Percentiles rank a stretch among this genome's conserved stretches.
Conservation (phyloP, 2,113 vertebrate species). For the Epinephelus moara region DNA sequence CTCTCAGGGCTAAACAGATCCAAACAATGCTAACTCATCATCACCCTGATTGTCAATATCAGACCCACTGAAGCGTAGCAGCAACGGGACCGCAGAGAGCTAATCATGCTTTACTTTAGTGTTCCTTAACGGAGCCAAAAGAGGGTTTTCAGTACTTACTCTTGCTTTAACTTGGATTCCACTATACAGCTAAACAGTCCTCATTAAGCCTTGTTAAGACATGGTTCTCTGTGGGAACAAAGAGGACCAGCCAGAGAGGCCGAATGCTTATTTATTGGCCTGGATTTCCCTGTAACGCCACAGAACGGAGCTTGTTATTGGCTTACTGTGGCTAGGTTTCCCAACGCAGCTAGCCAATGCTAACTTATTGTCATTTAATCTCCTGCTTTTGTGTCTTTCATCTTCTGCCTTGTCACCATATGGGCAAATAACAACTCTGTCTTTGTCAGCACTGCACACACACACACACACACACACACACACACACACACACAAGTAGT, state of each 20-base stretch:
- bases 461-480: not conserved
- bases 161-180: constrained; percentile 36
- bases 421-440: constrained; percentile 23
- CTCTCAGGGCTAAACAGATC: not conserved
- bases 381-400: constrained; percentile 26
- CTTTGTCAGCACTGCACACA: not conserved
- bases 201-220: constrained; percentile 45
- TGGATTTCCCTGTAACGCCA: not conserved
- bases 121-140: constrained; percentile 24
- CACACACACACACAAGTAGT: not conserved
- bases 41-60: constrained; percentile 15
- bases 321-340: constrained; percentile 11
- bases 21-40: constrained; percentile 16
- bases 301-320: constrained; percentile 35
- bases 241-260: constrained; percentile 23
- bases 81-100: constrained; percentile 12
- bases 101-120: constrained; percentile 23
- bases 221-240: constrained; percentile 19
- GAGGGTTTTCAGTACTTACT: constrained; percentile 26
- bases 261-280: constrained; percentile 22
- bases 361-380: constrained; percentile 45
- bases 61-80: constrained; percentile 21
- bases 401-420: constrained; percentile 32
- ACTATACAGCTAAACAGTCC: constrained; percentile 9
- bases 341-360: constrained; percentile 20